A percentile compares a stretch with the other conserved stretches of the same genome.
These are phyloP conservation scores for Burhinus bistriatus DNA, from an alignment of 2,113 vertebrate genomes.

Conservation along the genomic window DNA sequence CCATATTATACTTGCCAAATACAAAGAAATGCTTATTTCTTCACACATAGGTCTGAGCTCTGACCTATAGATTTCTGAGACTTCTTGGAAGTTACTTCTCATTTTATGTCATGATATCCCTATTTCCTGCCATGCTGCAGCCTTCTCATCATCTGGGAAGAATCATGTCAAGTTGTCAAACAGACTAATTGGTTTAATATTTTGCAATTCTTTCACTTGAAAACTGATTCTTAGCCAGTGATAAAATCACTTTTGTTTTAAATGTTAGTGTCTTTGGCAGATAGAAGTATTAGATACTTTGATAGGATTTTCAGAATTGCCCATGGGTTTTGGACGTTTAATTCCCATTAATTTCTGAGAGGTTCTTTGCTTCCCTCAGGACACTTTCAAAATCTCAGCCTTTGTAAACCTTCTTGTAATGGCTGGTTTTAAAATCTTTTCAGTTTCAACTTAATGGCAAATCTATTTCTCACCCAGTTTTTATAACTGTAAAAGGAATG, in stretches of 20 bases:
- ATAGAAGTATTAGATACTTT: conserved; percentile 44
- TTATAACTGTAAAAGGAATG: neutral
- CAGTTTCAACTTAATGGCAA: neutral
- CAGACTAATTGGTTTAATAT: conserved; percentile 53
- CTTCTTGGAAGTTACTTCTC: neutral
- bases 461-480: neutral
- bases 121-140: conserved; percentile 8
- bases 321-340: conserved; percentile 41
- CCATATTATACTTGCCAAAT: neutral
- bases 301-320: conserved; percentile 44
- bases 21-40: neutral
- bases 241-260: conserved; percentile 57
- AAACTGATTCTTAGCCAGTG: conserved; percentile 12
- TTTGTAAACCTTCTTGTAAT: conserved; percentile 36
- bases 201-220: conserved; percentile 43
- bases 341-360: conserved; percentile 57
- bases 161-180: conserved; percentile 46
- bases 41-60: neutral
- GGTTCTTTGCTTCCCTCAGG: conserved; percentile 36
- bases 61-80: neutral
- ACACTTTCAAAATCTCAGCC: conserved; percentile 23
- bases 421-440: conserved; percentile 20
- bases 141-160: conserved; percentile 20
- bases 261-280: conserved; percentile 40
- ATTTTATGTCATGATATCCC: neutral